phyloP scores from a whole-genome alignment of 2,888 invertebrate species.

The Lepidochrysops patricia region DNA sequence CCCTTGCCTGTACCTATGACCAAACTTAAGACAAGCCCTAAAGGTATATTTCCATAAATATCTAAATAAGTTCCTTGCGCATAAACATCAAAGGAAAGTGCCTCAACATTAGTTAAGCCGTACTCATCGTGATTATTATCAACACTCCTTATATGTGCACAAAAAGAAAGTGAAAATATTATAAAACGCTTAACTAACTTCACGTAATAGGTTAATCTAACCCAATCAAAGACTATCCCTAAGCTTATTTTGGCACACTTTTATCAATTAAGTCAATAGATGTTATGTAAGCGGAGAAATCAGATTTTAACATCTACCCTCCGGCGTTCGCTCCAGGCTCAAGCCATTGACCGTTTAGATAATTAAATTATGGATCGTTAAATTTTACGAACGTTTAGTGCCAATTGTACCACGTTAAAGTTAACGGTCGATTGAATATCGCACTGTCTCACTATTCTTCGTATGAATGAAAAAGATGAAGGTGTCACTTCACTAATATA shows the following conservation, averaged over 20 bases:
- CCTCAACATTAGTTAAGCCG: neutral
- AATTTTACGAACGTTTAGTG: neutral
- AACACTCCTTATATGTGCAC: conserved; percentile 31
- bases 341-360: conserved; percentile 42
- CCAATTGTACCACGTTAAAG: too few species aligned
- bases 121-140: neutral
- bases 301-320: conserved; percentile 49
- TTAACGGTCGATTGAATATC: too few species aligned
- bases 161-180: conserved; percentile 16
- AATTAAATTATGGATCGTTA: conserved; percentile 5
- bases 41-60: too few species aligned
- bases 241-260: conserved; percentile 15
- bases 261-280: conserved; percentile 7
- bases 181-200: conserved; percentile 4
- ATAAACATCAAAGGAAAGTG: neutral
- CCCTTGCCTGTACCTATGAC: too few species aligned
- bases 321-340: conserved; percentile 52
- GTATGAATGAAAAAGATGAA: too few species aligned
- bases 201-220: conserved; percentile 10
- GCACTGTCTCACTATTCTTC: too few species aligned
- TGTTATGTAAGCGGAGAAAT: conserved; percentile 63
- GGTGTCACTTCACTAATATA: too few species aligned
- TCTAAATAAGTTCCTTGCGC: too few species aligned
- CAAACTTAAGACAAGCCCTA: too few species aligned
- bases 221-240: conserved; percentile 10